Conservation (phyloP, 2,113 vertebrate genomes). For the Zosterops hypoxanthus region DNA sequence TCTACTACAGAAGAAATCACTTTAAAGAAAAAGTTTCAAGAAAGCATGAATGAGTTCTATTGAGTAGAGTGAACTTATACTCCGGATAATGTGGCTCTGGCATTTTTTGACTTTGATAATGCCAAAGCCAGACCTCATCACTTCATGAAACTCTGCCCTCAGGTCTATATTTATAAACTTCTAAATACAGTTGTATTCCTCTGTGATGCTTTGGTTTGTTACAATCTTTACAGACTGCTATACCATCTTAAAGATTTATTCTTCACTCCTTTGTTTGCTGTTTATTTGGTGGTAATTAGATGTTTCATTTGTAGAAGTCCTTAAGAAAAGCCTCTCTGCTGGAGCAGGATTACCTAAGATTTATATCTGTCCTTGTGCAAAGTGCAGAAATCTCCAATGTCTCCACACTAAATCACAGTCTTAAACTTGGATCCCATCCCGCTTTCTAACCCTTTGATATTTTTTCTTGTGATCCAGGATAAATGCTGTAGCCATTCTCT, state of each 20-base stretch:
- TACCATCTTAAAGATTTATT: not conserved
- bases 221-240: not conserved
- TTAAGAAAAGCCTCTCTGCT: slow-evolving; percentile 28
- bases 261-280: slow-evolving; percentile 16
- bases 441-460: slow-evolving; percentile 44
- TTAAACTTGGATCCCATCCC: slow-evolving; percentile 7
- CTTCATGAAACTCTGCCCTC: not conserved
- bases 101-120: not conserved
- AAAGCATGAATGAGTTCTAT: not conserved
- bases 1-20: not conserved
- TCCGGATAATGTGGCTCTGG: not conserved
- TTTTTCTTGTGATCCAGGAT: not conserved
- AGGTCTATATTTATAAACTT: not conserved
- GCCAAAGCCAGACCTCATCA: not conserved
- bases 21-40: not conserved
- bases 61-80: not conserved
- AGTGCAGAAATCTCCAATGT: slow-evolving; percentile 8
- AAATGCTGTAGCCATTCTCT: not conserved
- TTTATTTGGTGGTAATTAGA: slow-evolving; percentile 57
- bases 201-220: not conserved
- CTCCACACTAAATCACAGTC: slow-evolving; percentile 10
- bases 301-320: slow-evolving; percentile 57
- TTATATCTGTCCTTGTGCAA: slow-evolving; percentile 48
- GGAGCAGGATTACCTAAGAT: slow-evolving; percentile 36
- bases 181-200: not conserved